phyloP scores from a whole-genome alignment of 2,888 invertebrate species.

The Micropterix aruncella region DNA sequence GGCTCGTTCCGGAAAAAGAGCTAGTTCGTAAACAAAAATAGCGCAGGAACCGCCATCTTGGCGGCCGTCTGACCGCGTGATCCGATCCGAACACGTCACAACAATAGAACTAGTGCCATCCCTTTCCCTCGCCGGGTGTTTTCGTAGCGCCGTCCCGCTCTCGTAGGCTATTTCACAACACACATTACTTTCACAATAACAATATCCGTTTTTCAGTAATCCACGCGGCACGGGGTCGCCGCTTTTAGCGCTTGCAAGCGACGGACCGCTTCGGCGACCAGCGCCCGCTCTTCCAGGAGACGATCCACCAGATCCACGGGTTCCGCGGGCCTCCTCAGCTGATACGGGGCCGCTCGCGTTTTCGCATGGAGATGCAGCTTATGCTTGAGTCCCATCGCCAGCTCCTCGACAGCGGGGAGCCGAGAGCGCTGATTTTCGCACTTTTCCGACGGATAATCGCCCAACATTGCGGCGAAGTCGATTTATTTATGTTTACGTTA shows the following conservation, averaged over 20 bases:
- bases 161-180: constrained; percentile 39
- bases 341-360: constrained; percentile 36
- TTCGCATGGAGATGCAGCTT: constrained; percentile 38
- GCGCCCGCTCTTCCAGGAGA: constrained; percentile 34
- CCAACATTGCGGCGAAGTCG: too few relatives aligned
- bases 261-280: constrained; percentile 38
- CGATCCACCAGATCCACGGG: constrained; percentile 36
- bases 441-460: not conserved
- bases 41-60: not conserved
- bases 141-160: not conserved
- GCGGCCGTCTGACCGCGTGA: not conserved
- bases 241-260: constrained; percentile 23
- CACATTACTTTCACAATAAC: constrained; percentile 35
- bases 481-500: too few relatives aligned
- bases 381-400: constrained; percentile 36
- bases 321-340: constrained; percentile 35
- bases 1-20: too few relatives aligned
- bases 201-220: constrained; percentile 25
- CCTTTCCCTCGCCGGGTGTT: constrained; percentile 20
- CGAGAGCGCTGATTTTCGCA: constrained; percentile 19
- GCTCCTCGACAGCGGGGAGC: constrained; percentile 33
- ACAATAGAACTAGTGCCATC: constrained; percentile 21
- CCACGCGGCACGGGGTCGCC: constrained; percentile 33
- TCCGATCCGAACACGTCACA: constrained; percentile 39
- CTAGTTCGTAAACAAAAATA: too few relatives aligned